These are phyloP conservation scores for Lampropteryx suffumata DNA, from an alignment of 2,888 invertebrate genomes.

Conservation along the genomic window DNA sequence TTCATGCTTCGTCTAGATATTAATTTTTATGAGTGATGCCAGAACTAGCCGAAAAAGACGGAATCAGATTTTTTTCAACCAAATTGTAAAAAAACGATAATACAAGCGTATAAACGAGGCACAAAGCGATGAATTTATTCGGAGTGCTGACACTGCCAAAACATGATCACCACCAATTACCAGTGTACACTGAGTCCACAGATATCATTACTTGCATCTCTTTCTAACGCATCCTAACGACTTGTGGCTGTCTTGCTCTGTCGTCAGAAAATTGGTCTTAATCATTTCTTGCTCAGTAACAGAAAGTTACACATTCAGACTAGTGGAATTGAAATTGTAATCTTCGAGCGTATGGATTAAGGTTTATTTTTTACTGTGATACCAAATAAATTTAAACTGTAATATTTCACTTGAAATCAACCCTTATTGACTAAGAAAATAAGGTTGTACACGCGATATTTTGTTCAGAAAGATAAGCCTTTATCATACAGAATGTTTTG, in stretches of 20 bases:
- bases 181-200: slow-evolving; percentile 65
- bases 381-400: not conserved
- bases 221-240: slow-evolving; percentile 32
- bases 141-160: slow-evolving; percentile 76
- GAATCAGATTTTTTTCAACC: no score
- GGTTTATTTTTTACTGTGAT: slow-evolving; percentile 32
- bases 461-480: slow-evolving; percentile 25
- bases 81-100: not conserved
- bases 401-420: not conserved
- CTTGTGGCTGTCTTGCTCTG: slow-evolving; percentile 35
- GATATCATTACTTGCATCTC: slow-evolving; percentile 47
- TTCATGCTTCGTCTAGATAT: no score
- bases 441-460: slow-evolving; percentile 22
- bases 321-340: not conserved
- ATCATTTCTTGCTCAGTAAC: slow-evolving; percentile 44
- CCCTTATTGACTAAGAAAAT: not conserved
- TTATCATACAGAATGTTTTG: slow-evolving; percentile 18
- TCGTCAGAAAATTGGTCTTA: slow-evolving; percentile 59
- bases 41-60: no score
- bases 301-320: slow-evolving; percentile 32
- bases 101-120: slow-evolving; percentile 51
- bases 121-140: slow-evolving; percentile 66
- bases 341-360: slow-evolving; percentile 10
- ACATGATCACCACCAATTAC: slow-evolving; percentile 81
- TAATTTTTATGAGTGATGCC: no score